Evolutionary conservation across 1,140 invertebrate species (phyloP), one percentile per base, ranked within the genome.

Genomic region (Chrysomallon squamiferum): DNA sequence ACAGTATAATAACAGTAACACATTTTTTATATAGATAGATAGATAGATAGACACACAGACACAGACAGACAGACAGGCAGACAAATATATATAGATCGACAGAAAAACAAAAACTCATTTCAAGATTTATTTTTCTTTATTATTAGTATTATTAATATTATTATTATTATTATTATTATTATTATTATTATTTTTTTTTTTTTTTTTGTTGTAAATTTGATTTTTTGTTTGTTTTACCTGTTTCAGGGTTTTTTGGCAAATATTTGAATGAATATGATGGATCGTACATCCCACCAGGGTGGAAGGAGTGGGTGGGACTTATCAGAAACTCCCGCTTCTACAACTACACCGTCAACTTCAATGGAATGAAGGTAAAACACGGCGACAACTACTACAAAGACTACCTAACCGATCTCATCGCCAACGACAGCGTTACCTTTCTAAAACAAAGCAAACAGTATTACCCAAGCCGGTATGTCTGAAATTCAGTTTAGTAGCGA

Each of bases 281-380:
- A 3, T 72, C 66, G 0, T 79, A 86, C 68, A 86, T 89, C 18
- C 89, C 89, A 4, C 85, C 94, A 0, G 97, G 97, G 1, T 99
- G 96, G 96, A 90, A 94, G 66, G 94, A 98, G 87, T 99, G 96
- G 96, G 92, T 95, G 50, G 96, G 95, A 3, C 89, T 98, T 38
- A 93, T 98, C 72, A 93, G 96, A 90, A 99, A 99, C 88, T 97
- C 95, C 29, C 91, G 95, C 74, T 99, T 96, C 86, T 99, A 99
- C 88, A 99, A 99, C 88, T 99, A 99, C 87, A 95, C 95, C 71
- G 89, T 99, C 73, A 98, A 98, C 82, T 91, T 95, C 86, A 98
- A 98, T 84, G 96, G 95, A 0, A 92, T 94, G 85, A 94, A 92
- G 86, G 92, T 95, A 76, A 95, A 95, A 82, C 95, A 97, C 85